Evolutionary conservation across 2,797 vertebrate genomes (phyloP), one percentile per base, ranked within the genome.

Genomic region (Morelia viridis): DNA sequence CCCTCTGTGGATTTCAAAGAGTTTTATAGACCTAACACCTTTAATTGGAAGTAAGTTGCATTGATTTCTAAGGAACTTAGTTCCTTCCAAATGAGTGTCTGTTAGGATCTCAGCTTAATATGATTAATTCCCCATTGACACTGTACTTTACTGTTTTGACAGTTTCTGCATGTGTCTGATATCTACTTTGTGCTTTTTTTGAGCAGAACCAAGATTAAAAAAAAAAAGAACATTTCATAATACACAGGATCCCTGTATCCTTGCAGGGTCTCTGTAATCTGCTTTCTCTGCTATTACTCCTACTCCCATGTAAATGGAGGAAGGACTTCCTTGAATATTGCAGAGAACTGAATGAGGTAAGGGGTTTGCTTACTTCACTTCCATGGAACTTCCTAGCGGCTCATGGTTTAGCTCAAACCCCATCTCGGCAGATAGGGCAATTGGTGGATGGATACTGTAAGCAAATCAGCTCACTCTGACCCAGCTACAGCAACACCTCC

Each of bases 101-200:
- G 61, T 92, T 71, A 90, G 89, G 92, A 92, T 87, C 64, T 35
- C 60, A 88, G 71, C 85, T 90, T 71, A 94, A 94, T 90, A 71
- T 85, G 93, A 95, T 94, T 93, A 94, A 90, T 50, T 88, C 62
- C 62, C 41, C n/a, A 31, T 93, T 96, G 95, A 89, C 87, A 87
- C 83, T 94, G 95, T 24, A 22, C 93, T 95, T 94, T 92, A 91
- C 93, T 94, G 87, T 94, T 96, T 86, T 94, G 93, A 95, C 92
- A 95, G 22, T 86, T 65, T 56, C 71, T 50, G 0, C 0, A 13
- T 91, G 92, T 92, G 88, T 26, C 65, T 94, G 50, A 84, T 62
- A 65, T 91, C 61, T 92, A 92, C 90, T 94, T 89, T 94, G 89
- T 93, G 41, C 56, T 85, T 89, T 57, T 88, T 80, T 93, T 8